phyloP scores from a whole-genome alignment of 30 jellyfish, hydroid and myxozoan species.

The Chironex yamaguchii region DNA sequence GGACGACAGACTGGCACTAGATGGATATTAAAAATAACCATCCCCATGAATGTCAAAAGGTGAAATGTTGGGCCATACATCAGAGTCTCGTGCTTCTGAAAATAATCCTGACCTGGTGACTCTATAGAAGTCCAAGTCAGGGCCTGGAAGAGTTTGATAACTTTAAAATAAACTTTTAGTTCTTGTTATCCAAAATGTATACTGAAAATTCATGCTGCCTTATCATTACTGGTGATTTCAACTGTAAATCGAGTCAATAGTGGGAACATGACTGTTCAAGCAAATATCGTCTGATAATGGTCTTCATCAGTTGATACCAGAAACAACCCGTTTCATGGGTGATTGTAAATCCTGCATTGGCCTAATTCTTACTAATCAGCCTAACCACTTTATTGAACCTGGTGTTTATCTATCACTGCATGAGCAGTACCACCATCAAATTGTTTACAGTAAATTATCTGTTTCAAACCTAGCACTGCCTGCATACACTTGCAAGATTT shows the following conservation, averaged over 20 bases:
- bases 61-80: constrained; percentile 26
- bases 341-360: neutral
- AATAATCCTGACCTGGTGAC: constrained; percentile 30
- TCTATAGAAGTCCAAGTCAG: constrained; percentile 52
- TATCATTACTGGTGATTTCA: constrained; percentile 33
- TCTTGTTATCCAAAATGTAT: constrained; percentile 28
- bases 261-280: constrained; percentile 10
- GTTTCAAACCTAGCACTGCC: no score
- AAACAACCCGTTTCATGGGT: neutral
- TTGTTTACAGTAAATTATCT: neutral
- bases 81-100: constrained; percentile 18
- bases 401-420: constrained; percentile 60
- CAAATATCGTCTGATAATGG: constrained; percentile 11
- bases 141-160: neutral
- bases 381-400: neutral
- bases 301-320: constrained; percentile 21
- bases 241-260: constrained; percentile 29
- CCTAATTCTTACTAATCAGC: neutral
- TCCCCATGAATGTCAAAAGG: constrained; percentile 4
- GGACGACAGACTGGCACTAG: constrained; percentile 64
- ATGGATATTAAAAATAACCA: constrained; percentile 41
- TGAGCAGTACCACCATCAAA: neutral
- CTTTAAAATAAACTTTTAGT: constrained; percentile 6
- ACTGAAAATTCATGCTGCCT: constrained; percentile 33
- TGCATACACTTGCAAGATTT: neutral